Base-by-base conservation (phyloP, 2,797 vertebrate species). In the Pteropus rufus region DNA sequence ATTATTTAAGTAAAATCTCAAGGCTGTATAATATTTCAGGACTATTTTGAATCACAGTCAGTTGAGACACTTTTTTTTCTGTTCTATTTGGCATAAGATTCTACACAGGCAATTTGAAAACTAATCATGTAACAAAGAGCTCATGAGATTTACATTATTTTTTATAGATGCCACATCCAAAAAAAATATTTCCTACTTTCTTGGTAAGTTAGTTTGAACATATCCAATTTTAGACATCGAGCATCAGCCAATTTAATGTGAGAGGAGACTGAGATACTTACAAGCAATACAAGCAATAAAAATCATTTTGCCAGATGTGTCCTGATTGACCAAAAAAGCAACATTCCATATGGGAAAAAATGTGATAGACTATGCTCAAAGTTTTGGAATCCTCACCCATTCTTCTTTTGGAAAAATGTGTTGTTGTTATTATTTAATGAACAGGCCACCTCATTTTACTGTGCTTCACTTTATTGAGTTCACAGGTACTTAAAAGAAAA, bases 1-100 rank as follows among this genome's bases (percentile, higher is more conserved):
- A 62, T 97, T 93, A 97, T 58, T 39, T 97, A 86, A 98, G 92
- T 96, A 97, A 97, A 97, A 96, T 95, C 58, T 92, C 88, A 97
- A 95, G 70, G 89, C 94, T 91, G 72, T 39, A 80, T 92, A 97
- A 0, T 1, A 76, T 89, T 91, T 92, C 80, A 92, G 84, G 21
- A 91, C 97, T 93, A 92, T 94, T 69, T 97, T 95, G 81, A 97
- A 94, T 97, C 90, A 90, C 62, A 97, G 84, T 96, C 87, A 93
- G 24, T 95, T 97, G 60, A 94, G 34, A 5, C 11, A 34, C 10
- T 62, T 91, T 93, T 97, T 73, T 97, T 96, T 91, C 94, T 79
- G 41, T 95, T 98, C 34, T 89, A 65, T 95, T 94, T 64, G 21
- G 29, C 39, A 93, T 76, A 96, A 97, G 85, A 90, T 81, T 92